These are phyloP conservation scores for Synergus japonicus DNA, from an alignment of 2,888 invertebrate species.

Conservation along the genomic window DNA sequence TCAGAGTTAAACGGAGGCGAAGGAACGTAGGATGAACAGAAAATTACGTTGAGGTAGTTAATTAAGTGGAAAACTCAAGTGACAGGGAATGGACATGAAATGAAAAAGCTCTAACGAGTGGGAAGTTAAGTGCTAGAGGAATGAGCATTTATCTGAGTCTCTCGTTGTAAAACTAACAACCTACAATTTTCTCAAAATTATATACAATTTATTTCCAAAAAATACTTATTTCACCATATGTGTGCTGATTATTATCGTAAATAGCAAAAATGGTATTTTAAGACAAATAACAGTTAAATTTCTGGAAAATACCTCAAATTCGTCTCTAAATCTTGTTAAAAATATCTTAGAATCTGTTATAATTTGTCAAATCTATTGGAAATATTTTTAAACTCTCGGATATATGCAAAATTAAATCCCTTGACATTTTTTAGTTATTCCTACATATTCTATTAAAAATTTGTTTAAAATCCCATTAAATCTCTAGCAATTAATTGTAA, in stretches of 20 bases:
- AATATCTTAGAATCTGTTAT: too few relatives aligned
- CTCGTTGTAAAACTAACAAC: background rate
- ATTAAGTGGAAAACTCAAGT: conserved; percentile 38
- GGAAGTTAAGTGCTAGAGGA: conserved; percentile 19
- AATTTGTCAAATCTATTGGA: too few relatives aligned
- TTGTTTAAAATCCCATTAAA: too few relatives aligned
- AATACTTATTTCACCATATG: background rate
- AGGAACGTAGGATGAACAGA: conserved; percentile 24
- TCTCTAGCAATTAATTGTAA: too few relatives aligned
- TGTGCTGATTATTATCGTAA: too few relatives aligned
- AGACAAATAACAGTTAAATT: too few relatives aligned
- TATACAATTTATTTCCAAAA: background rate
- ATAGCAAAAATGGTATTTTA: background rate
- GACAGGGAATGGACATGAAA: conserved; percentile 32
- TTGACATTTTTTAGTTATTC: too few relatives aligned
- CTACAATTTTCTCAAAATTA: conserved; percentile 2
- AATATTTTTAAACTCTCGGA: too few relatives aligned
- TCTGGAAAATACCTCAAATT: background rate
- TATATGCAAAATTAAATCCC: too few relatives aligned
- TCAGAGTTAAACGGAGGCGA: conserved; percentile 2
- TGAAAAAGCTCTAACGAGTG: conserved; percentile 20
- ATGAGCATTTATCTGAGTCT: background rate
- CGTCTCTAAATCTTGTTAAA: too few relatives aligned
- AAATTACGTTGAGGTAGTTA: conserved; percentile 27
- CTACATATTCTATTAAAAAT: too few relatives aligned